Evolutionary conservation across 92 coral and sea anemone species (phyloP), one percentile per base, ranked within the genome.

Genomic region (Bergia puertoricense): DNA sequence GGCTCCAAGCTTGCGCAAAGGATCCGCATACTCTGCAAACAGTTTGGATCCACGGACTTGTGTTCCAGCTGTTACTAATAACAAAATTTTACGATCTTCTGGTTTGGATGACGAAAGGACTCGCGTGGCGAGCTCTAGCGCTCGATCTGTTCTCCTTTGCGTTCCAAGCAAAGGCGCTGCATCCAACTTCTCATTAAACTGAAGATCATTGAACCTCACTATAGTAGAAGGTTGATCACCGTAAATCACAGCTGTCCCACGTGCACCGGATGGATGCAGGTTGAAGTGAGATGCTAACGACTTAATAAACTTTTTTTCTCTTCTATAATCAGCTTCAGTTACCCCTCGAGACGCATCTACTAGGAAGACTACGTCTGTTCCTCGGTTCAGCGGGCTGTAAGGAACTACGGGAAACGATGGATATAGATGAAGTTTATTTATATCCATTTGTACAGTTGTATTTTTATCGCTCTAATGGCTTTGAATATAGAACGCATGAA

Each of bases 51-150:
- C 77, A 66, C 40, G 77, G 16, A 65, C 76, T 56, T 91, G 95
- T 73, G 74, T 40, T n/a, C 98, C 98, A 71, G 95, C 95, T n/a
- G 95, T 91, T 3, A 93, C 48, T 7, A 94, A 91, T 14, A 94
- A 76, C 2, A 94, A 79, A 56, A 94, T 88, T 68, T 82, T 82
- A 44, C 86, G 86, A 5, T 51, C 50, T 16, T 82, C 41, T 50
- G 56, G 57, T 10, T 89, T 56, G 10, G 98, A 93, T 15, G 59
- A 44, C 10, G 88, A 69, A 50, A 94, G 89, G 18, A 86, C 56
- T 22, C 85, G 66, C 6, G 93, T 69, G 4, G 95, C 92, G 20
- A 79, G 82, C 62, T 88, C 81, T 38, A 94, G 65, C 8, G 97
- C 95, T 46, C 44, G 80, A 77, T 92, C 95, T 67, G 91, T 89